A percentile compares a stretch with the other conserved stretches of the same genome.
phyloP scores from a whole-genome alignment of 2,888 invertebrate genomes.

The Siphlonurus alternatus region DNA sequence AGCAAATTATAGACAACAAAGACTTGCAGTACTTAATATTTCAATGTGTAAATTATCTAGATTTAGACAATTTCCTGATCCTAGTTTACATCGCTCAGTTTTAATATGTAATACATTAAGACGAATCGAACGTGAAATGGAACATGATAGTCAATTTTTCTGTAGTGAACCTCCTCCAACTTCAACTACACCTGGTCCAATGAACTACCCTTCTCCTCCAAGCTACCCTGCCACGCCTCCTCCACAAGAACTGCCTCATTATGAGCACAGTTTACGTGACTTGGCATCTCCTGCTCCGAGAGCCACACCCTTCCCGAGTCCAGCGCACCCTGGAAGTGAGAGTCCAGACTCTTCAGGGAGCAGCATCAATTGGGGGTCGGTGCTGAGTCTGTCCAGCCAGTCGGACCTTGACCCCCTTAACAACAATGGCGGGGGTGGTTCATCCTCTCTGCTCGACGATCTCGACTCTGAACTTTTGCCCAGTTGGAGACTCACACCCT shows the following conservation, averaged over 20 bases:
- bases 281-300: slow-evolving; percentile 22
- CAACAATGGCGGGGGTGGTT: slow-evolving; percentile 36
- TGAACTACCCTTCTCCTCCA: slow-evolving; percentile 28
- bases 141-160: slow-evolving; percentile 27
- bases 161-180: slow-evolving; percentile 24
- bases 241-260: slow-evolving; percentile 24
- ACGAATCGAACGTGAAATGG: slow-evolving; percentile 78
- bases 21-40: slow-evolving; percentile 77
- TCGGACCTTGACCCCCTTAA: slow-evolving; percentile 68
- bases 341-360: slow-evolving; percentile 40
- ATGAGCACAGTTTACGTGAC: slow-evolving; percentile 30
- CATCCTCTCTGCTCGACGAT: background rate
- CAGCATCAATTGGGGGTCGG: slow-evolving; percentile 83
- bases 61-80: slow-evolving; percentile 75
- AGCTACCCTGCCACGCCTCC: slow-evolving; percentile 26
- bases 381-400: slow-evolving; percentile 69
- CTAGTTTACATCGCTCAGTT: slow-evolving; percentile 75
- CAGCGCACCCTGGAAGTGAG: slow-evolving; percentile 46
- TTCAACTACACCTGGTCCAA: slow-evolving; percentile 19
- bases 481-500: slow-evolving; percentile 1
- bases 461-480: slow-evolving; percentile 4
- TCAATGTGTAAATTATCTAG: slow-evolving; percentile 83
- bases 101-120: slow-evolving; percentile 85
- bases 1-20: slow-evolving; percentile 50
- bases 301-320: slow-evolving; percentile 48